Evolutionary conservation across 2,888 invertebrate genomes (phyloP), one percentile per base, ranked within the genome.

Genomic region (Microdon myrmicae): DNA sequence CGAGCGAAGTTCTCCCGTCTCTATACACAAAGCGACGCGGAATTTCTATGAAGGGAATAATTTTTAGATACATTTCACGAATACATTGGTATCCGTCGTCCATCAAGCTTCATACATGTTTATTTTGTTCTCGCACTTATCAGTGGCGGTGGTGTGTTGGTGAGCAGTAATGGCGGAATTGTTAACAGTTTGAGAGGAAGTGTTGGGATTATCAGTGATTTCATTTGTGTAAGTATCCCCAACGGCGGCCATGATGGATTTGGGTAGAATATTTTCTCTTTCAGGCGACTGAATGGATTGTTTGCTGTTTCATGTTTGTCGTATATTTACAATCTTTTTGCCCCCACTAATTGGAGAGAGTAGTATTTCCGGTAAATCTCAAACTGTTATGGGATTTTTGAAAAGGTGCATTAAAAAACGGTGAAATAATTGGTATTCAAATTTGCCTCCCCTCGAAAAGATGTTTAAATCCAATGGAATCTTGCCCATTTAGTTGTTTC

Each of bases 21-120:
- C 64, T 64, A 64, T 58, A 64, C 64, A 64, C 64, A 64, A 64
- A 64, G 58, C 64, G 58, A 64, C 58, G 64, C 64, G 64, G 53
- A 64, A 64, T 64, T 64, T 64, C 64, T 64, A 58, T 58, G 64
- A 64, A 53, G 28, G 31, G 45, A 58, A 64, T 38, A 47, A 37
- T 41, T 47, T 38, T 44, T 43, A 54, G 54, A 48, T 49, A 44
- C 32, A 44, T 43, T 58, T 58, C 64, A 58, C 64, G 19, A 3
- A 49, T 31, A 34, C 55, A 3, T 3, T 10, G 20, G n/a, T 26
- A n/a, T n/a, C n/a, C 5, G 4, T 0, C 14, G 16, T 28, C 34
- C 38, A 55, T 32, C 29, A 32, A 23, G 41, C 31, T 12, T 25
- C 20, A 20, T 14, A 6, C 16, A 17, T 7, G 34, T 17, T 39